Evolutionary conservation across 2,888 invertebrate genomes (phyloP).

Genomic region (Dryadula phaetusa): DNA sequence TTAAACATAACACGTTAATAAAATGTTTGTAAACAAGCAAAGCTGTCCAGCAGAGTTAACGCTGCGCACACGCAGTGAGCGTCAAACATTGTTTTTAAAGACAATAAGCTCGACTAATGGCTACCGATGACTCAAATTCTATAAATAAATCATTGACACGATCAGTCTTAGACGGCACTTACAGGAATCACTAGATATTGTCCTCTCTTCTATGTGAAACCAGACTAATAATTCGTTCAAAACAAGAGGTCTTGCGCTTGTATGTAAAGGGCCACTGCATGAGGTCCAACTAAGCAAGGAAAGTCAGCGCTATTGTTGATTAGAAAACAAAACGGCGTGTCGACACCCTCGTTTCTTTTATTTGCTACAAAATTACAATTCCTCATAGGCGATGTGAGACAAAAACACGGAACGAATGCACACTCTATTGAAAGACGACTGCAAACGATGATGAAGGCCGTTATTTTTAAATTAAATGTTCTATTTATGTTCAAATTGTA

Average conservation of each 20-base stretch:
- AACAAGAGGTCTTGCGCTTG: conserved; percentile 70
- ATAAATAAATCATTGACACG: conserved; percentile 79
- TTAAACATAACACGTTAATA: conserved; percentile 80
- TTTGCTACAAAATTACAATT: conserved; percentile 71
- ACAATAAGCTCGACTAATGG: conserved; percentile 72
- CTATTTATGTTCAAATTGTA: conserved; percentile 53
- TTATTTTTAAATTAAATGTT: conserved; percentile 72
- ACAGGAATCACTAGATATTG: conserved; percentile 79
- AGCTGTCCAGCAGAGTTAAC: conserved; percentile 74
- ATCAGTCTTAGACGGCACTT: conserved; percentile 62
- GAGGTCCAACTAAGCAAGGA: conserved; percentile 66
- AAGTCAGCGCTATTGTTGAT: conserved; percentile 72
- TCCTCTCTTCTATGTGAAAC: conserved; percentile 75
- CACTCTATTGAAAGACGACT: conserved; percentile 61
- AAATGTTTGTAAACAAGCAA: conserved; percentile 83
- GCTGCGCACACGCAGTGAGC: conserved; percentile 55
- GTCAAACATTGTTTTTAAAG: conserved; percentile 57
- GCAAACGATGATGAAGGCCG: conserved; percentile 71
- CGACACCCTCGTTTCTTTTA: conserved; percentile 81
- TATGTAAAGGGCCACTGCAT: conserved; percentile 74
- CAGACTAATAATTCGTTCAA: conserved; percentile 82
- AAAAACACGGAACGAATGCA: conserved; percentile 73
- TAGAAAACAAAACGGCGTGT: conserved; percentile 78
- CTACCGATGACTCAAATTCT: conserved; percentile 77
- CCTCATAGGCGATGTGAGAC: conserved; percentile 65